Evolutionary conservation across 1,140 invertebrate species (phyloP), one percentile per base, ranked within the genome.

Genomic region (Calliopsis andreniformis): DNA sequence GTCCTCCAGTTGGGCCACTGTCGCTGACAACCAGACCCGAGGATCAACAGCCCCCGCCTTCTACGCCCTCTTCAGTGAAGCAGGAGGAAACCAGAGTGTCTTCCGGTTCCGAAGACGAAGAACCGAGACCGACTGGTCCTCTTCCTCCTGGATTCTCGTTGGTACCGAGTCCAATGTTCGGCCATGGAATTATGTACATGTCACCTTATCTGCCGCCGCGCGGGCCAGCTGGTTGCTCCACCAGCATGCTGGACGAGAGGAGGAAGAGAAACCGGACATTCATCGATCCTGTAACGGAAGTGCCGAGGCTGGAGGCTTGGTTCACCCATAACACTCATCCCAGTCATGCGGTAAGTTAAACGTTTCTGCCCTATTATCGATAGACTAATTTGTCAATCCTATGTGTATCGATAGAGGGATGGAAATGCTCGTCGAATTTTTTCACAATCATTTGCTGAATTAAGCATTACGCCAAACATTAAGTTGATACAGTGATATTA

Each of bases 281-380:
- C 90, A 99, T 99, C 82, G 98, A 99, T 92, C 98, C 98, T 0
- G 97, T 99, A 16, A 98, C 97, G 28, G 98, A 99, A 94, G 98
- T 99, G 56, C 98, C 98, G 5, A 95, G 97, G 81, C 93, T 99
- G 69, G 98, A 99, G 89, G 97, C 97, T 87, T 99, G 98, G 98
- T 99, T 99, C 89, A 95, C 95, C n/a, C 95, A 98, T 87, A 99
- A 99, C 92, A 99, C 98, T 32, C 98, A 99, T 92, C 98, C 98
- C 49, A 98, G 97, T 80, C 98, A 99, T 89, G 98, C 91, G 86
- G 91, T 92, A 58, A 75, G 70, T 84, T 55, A 45, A 64, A 49
- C 55, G 35, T 1, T 20, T 7, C 1, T 47, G 16, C 4, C 43
- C 69, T 43, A 63, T 64, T 70, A 82, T 80, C 51, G 51, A 20